Base-by-base conservation (phyloP, 2,888 invertebrate genomes). In the Trypoxylon attenuatum region DNA sequence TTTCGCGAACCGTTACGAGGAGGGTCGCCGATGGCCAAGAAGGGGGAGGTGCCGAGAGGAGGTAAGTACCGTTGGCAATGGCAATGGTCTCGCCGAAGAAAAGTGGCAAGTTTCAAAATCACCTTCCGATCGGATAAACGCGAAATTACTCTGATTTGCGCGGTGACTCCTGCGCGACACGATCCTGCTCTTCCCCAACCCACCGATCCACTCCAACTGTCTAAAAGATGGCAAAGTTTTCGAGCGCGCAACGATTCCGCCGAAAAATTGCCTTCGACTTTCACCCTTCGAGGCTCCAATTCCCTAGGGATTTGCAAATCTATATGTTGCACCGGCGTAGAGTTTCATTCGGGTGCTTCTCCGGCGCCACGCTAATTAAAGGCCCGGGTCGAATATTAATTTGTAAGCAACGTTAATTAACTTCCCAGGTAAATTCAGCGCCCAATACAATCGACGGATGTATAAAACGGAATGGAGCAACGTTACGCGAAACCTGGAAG, bases 91-190 rank as follows among this genome's bases (percentile, higher is more conserved):
- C 23, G 18, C 49, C 54, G 23, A 63, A 33, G 25, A 68, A 64
- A 67, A 77, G 78, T 74, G 74, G 74, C 70, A 78, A 78, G 74
- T 77, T 77, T 77, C 53, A 70, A 75, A 73, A 71, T 77, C 65
- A 71, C 58, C 69, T 71, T 75, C 67, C 65, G 61, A 77, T 75
- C 65, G 67, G 69, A 74, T 72, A 70, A 78, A 72, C 74, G 68
- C 47, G 52, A 59, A 75, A 78, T 78, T 74, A 70, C 64, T 69
- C 63, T 68, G 74, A 72, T 78, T 75, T 68, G 62, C 52, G 61
- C 56, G 49, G 70, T 70, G 70, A 78, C 69, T 69, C 39, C 27
- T 45, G 60, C 47, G 62, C 47, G 66, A 73, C 76, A 69, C 51
- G 64, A 62, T 49, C 68, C 62, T 58, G 64, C 70, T 64, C 50